phyloP scores from a whole-genome alignment of 2,888 invertebrate genomes.

The Trichopoda pennipes region DNA sequence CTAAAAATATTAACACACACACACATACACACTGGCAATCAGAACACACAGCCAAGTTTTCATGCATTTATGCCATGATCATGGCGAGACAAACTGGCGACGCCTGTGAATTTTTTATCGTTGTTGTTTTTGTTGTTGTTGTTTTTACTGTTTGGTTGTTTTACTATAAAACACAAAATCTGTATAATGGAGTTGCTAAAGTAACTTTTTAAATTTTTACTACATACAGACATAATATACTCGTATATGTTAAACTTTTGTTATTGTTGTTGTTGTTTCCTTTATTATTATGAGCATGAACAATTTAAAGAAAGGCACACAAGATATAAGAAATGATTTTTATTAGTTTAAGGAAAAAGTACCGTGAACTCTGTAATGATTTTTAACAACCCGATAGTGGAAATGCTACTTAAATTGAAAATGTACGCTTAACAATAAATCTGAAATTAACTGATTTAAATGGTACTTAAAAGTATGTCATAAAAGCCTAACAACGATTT shows the following conservation, averaged over 20 bases:
- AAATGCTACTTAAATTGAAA: no score
- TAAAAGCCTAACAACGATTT: no score
- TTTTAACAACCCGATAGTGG: no score
- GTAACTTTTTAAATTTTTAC: slow-evolving; percentile 43
- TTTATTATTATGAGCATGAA: slow-evolving; percentile 60
- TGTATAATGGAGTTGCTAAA: slow-evolving; percentile 58
- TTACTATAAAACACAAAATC: slow-evolving; percentile 37
- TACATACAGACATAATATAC: not conserved
- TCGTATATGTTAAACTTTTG: slow-evolving; percentile 15
- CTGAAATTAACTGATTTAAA: no score
- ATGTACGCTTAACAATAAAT: no score
- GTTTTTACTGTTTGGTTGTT: slow-evolving; percentile 36
- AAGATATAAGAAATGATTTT: slow-evolving; percentile 16
- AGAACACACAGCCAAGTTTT: slow-evolving; percentile 50
- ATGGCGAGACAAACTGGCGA: slow-evolving; percentile 78
- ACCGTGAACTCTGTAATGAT: not conserved
- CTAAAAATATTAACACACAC: slow-evolving; percentile 24
- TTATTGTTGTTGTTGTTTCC: slow-evolving; percentile 35
- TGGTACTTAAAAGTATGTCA: no score
- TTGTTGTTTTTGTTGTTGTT: slow-evolving; percentile 57
- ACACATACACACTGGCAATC: slow-evolving; percentile 19
- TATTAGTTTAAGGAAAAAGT: slow-evolving; percentile 27
- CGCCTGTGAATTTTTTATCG: slow-evolving; percentile 78
- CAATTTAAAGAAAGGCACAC: slow-evolving; percentile 42
- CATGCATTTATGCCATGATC: slow-evolving; percentile 69